phyloP scores from a whole-genome alignment of 2,888 invertebrate species.

The Tribolium freemani region DNA sequence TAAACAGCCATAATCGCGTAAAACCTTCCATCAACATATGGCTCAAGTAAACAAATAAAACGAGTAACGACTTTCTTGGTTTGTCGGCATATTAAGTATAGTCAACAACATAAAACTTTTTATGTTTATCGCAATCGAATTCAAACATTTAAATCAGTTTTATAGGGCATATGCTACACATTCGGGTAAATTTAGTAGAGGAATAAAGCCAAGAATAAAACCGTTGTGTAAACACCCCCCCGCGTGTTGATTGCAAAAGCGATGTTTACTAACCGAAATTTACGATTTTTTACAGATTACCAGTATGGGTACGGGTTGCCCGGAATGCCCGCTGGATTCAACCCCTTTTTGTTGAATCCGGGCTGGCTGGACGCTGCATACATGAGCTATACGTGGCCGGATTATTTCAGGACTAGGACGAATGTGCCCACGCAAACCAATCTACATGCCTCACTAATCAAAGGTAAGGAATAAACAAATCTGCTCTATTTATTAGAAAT shows the following conservation, averaged over 20 bases:
- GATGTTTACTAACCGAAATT: conserved; percentile 14
- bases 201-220: conserved; percentile 50
- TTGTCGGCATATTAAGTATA: conserved; percentile 61
- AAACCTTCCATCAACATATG: conserved; percentile 54
- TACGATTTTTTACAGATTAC: conserved; percentile 73
- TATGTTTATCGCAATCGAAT: conserved; percentile 55
- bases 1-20: conserved; percentile 50
- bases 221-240: conserved; percentile 38
- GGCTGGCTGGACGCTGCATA: conserved; percentile 90
- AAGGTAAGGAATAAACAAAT: conserved; percentile 53
- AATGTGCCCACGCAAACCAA: conserved; percentile 63
- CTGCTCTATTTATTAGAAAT: too few species aligned
- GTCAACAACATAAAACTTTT: conserved; percentile 49
- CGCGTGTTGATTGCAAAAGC: conserved; percentile 19
- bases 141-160: conserved; percentile 56
- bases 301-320: conserved; percentile 80
- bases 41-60: conserved; percentile 62
- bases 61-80: conserved; percentile 58
- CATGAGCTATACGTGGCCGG: conserved; percentile 80
- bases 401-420: conserved; percentile 77
- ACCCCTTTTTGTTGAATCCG: conserved; percentile 84
- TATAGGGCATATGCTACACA: conserved; percentile 56
- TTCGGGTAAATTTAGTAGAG: conserved; percentile 54
- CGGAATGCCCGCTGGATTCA: conserved; percentile 78
- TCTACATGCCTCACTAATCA: conserved; percentile 57